Base-by-base conservation (phyloP, 2,888 invertebrate species). In the Lordiphosa andalusiaca region DNA sequence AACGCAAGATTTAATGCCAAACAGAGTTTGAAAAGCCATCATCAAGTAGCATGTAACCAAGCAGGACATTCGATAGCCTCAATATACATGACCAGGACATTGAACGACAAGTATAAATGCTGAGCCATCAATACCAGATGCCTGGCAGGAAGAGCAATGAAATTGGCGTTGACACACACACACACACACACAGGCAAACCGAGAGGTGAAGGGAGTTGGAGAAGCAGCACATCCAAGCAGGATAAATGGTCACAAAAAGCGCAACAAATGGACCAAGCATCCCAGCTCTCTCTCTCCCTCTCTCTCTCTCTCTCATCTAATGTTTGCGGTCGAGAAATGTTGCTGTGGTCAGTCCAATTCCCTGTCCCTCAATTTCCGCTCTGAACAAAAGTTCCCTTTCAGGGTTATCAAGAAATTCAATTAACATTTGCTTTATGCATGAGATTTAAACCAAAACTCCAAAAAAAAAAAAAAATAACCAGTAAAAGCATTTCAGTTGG, bases 341-440 rank as follows among this genome's bases (percentile, higher is more conserved):
- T 51, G 46, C 33, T 65, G 63, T 38, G 65, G 57, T 30, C 47
- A 38, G 65, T 33, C 19, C 40, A 38, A 38, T 33, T 33, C 33
- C 33, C 30, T 30, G 30, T 30, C 19, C 25, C 25, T n/a, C 16
- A 44, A 44, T 44, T 44, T 44, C 25, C 13, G 33, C 30, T 3
- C 33, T 39, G 44, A 23, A 39, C 21, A 36, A 56, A 60, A 73
- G 55, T 68, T 62, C 59, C 30, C 40, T 68, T 73, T 73, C 47
- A 12, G 53, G 41, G 60, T 54, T 55, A 77, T 63, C 65, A 56
- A 47, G 62, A 58, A 82, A 82, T 74, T 82, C 80, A 82, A 82
- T 84, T 84, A 82, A 70, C 66, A 71, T 69, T 67, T 84, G 69
- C 60, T 59, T 83, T 80, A 83, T 83, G 64, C 69, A 83, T 80